Evolutionary conservation across 2,888 invertebrate genomes (phyloP).

Genomic region (Platycnemis pennipes): DNA sequence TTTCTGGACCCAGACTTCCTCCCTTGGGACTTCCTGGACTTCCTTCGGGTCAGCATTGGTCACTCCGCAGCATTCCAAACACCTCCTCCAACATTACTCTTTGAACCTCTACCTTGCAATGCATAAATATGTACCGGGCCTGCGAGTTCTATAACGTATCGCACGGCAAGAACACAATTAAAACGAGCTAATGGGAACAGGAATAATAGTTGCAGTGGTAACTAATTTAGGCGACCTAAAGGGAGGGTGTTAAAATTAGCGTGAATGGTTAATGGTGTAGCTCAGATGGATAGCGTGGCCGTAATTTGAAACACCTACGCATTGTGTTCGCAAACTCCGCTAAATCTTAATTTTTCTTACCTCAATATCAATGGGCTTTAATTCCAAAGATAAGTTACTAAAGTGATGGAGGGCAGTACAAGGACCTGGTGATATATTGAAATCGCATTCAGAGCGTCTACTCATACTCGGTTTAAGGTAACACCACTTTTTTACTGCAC

Average conservation of each 20-base stretch:
- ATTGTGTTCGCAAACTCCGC: too few species aligned
- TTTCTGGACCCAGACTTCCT: neutral
- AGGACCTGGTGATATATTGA: too few species aligned
- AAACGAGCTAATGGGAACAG: neutral
- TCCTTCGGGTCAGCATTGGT: neutral
- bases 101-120: neutral
- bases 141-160: neutral
- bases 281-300: neutral
- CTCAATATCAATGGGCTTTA: too few species aligned
- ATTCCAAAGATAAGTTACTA: too few species aligned
- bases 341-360: too few species aligned
- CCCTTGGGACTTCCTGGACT: neutral
- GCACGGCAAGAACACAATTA: neutral
- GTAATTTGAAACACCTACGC: too few species aligned
- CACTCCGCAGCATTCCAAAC: neutral
- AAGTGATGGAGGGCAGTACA: too few species aligned
- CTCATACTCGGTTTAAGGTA: too few species aligned
- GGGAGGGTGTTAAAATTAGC: neutral
- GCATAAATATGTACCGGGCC: neutral
- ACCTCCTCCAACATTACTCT: neutral
- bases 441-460: too few species aligned
- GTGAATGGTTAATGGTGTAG: neutral
- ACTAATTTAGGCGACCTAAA: neutral
- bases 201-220: neutral
- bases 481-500: too few species aligned